A percentile compares a stretch with the other conserved stretches of the same genome.
Evolutionary conservation across 2,888 invertebrate species (phyloP).

Genomic region (Lydus trimaculatus): DNA sequence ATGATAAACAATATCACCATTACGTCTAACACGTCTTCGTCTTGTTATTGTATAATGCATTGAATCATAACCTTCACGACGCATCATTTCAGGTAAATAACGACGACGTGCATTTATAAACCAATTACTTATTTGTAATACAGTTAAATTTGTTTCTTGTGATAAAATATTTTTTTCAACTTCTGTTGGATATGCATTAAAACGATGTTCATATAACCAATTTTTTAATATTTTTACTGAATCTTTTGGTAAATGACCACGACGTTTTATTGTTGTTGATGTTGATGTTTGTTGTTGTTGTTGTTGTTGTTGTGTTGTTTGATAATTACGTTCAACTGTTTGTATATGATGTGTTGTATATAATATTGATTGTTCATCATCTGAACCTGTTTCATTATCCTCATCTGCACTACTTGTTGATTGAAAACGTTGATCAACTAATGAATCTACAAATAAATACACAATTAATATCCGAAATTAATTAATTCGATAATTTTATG

Average conservation of each 20-base stretch:
- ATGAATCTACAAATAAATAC: slow-evolving; percentile 8
- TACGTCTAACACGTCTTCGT: slow-evolving; percentile 48
- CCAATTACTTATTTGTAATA: slow-evolving; percentile 60
- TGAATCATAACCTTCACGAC: slow-evolving; percentile 58
- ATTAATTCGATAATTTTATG: background rate
- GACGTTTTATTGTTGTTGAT: slow-evolving; percentile 48
- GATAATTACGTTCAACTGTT: slow-evolving; percentile 5
- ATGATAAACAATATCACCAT: slow-evolving; percentile 42
- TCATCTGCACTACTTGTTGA: slow-evolving; percentile 51
- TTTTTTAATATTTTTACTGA: slow-evolving; percentile 58
- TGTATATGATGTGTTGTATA: slow-evolving; percentile 32
- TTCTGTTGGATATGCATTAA: slow-evolving; percentile 60
- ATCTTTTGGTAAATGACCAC: slow-evolving; percentile 59
- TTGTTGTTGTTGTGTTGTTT: background rate
- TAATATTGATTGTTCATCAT: slow-evolving; percentile 46
- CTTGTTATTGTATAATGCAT: slow-evolving; percentile 59
- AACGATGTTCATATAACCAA: slow-evolving; percentile 59
- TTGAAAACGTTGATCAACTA: slow-evolving; percentile 45
- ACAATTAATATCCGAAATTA: background rate
- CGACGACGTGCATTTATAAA: slow-evolving; percentile 58
- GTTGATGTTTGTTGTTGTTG: slow-evolving; percentile 39
- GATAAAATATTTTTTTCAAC: slow-evolving; percentile 58
- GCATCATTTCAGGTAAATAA: slow-evolving; percentile 60
- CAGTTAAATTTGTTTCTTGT: slow-evolving; percentile 58
- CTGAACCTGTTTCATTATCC: slow-evolving; percentile 49